phyloP scores from a whole-genome alignment of 2,888 invertebrate genomes.

The Diaprepes abbreviatus region DNA sequence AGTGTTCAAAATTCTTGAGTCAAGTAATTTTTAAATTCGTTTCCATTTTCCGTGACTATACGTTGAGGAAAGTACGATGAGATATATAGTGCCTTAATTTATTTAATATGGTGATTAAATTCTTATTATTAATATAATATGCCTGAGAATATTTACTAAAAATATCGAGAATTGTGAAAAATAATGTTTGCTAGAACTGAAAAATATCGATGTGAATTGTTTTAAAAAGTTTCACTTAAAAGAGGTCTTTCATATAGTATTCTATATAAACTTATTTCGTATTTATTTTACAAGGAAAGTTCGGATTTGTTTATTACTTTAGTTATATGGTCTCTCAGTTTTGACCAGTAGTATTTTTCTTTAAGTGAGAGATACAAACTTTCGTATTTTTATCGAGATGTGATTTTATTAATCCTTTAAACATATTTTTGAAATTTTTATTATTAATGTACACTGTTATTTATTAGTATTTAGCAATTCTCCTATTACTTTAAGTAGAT shows the following conservation, averaged over 20 bases:
- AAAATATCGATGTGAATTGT: not conserved
- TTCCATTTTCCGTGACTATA: conserved; percentile 17
- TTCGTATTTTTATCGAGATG: conserved; percentile 8
- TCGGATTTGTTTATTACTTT: conserved; percentile 17
- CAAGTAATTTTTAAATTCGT: conserved; percentile 8
- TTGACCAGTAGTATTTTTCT: not conserved
- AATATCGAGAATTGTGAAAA: conserved; percentile 18
- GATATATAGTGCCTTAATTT: conserved; percentile 21
- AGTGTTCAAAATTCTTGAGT: conserved; percentile 20
- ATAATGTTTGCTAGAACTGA: not conserved
- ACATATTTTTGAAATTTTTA: not conserved
- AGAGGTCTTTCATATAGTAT: not conserved
- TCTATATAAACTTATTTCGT: conserved; percentile 1
- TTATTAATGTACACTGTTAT: not conserved
- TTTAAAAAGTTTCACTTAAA: not conserved
- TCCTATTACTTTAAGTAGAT: not conserved
- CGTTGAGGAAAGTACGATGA: conserved; percentile 9
- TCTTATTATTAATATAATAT: not conserved
- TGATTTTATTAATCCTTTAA: not conserved
- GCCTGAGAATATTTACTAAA: conserved; percentile 20
- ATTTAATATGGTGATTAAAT: too few species aligned
- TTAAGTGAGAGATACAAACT: conserved; percentile 7
- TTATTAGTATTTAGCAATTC: not conserved
- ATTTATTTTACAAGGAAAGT: conserved; percentile 3
- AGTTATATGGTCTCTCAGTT: not conserved